Percentiles rank a stretch among this genome's conserved stretches.
Conservation (phyloP, 1,140 invertebrate species). For the Cataglyphis hispanica region DNA sequence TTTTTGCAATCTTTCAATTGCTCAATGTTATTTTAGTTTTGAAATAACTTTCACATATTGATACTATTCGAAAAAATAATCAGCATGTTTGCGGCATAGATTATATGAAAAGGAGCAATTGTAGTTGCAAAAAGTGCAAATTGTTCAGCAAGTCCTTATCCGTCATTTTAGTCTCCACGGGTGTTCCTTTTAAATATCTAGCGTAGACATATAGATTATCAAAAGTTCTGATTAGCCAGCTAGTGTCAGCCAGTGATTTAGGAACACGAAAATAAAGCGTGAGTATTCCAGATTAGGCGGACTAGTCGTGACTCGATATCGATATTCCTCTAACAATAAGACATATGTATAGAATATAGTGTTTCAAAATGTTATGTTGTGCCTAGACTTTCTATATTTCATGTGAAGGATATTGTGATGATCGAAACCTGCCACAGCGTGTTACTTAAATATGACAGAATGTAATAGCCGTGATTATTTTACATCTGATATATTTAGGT, state of each 20-base stretch:
- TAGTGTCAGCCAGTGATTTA: neutral
- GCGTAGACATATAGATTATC: neutral
- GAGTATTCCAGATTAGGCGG: neutral
- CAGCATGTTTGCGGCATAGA: neutral
- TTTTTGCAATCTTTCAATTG: too few relatives aligned
- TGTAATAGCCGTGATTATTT: neutral
- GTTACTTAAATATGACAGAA: slow-evolving; percentile 12
- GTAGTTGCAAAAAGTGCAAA: neutral
- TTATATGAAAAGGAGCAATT: too few relatives aligned
- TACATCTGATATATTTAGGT: neutral
- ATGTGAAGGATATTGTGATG: neutral
- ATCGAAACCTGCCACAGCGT: slow-evolving; percentile 12
- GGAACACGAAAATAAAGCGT: neutral
- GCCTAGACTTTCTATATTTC: neutral
- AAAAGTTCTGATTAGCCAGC: slow-evolving; percentile 23
- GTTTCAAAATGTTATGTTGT: slow-evolving; percentile 27
- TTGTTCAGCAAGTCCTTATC: neutral
- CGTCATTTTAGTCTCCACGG: neutral
- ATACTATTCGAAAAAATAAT: too few relatives aligned
- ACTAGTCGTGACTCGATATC: neutral
- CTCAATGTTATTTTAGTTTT: too few relatives aligned
- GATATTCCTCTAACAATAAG: neutral
- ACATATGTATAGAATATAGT: neutral
- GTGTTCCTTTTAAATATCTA: neutral
- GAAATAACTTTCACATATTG: too few relatives aligned